A percentile compares a stretch with the other conserved stretches of the same genome.
These are phyloP conservation scores for Alcis repandata DNA, from an alignment of 2,888 invertebrate species.

Conservation along the genomic window DNA sequence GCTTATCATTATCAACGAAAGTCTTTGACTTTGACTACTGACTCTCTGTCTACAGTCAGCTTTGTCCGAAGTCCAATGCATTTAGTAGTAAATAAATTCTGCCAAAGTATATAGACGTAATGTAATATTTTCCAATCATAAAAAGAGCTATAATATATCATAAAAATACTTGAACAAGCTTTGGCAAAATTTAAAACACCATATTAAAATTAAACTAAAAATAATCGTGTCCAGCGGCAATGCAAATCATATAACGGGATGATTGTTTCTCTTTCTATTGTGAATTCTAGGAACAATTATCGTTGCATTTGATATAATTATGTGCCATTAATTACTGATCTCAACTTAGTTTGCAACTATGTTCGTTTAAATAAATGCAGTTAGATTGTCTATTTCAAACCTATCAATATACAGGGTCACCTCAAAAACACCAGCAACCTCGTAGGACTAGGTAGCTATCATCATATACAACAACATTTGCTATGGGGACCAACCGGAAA, in stretches of 20 bases:
- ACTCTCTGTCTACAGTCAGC: not conserved
- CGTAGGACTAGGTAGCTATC: no score
- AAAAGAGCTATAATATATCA: no score
- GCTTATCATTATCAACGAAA: not conserved
- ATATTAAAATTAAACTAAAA: conserved; percentile 32
- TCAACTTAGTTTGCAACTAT: conserved; percentile 12
- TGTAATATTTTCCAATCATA: not conserved
- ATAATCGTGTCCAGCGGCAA: conserved; percentile 39
- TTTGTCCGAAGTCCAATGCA: conserved; percentile 25
- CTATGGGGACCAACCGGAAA: no score
- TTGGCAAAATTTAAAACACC: conserved; percentile 36
- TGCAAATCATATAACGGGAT: conserved; percentile 43
- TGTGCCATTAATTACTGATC: conserved; percentile 17
- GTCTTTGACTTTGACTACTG: no score
- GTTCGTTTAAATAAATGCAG: conserved; percentile 9
- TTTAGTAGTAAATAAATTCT: conserved; percentile 23
- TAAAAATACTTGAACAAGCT: conserved; percentile 1
- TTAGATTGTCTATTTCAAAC: conserved; percentile 16
- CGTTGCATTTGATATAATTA: conserved; percentile 18
- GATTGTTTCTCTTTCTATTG: conserved; percentile 9
- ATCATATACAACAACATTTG: no score
- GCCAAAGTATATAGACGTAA: conserved; percentile 20
- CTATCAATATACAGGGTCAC: no score
- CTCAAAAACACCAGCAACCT: no score
- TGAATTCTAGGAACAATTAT: conserved; percentile 26